phyloP scores from a whole-genome alignment of 2,888 invertebrate genomes.

The Lasioglossum villosulum region DNA sequence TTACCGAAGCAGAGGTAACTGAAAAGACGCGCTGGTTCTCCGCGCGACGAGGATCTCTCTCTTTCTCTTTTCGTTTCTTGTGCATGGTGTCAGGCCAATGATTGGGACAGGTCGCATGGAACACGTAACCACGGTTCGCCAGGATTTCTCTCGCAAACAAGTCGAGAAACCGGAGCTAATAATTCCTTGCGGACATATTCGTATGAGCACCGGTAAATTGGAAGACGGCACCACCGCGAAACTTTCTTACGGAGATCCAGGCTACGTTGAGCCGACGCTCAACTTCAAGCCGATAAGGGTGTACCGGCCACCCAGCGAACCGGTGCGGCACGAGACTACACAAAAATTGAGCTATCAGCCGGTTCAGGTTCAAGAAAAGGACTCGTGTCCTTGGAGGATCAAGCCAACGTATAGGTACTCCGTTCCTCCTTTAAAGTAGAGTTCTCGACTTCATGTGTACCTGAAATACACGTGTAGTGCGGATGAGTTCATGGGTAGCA shows the following conservation, averaged over 20 bases:
- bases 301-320: constrained; percentile 76
- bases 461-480: no score
- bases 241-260: constrained; percentile 79
- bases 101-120: constrained; percentile 78
- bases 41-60: not conserved
- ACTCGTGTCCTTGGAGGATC: constrained; percentile 80
- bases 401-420: constrained; percentile 77
- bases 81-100: constrained; percentile 61
- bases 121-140: constrained; percentile 78
- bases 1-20: constrained; percentile 76
- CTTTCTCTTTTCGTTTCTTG: not conserved
- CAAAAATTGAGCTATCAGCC: constrained; percentile 82
- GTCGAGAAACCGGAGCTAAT: constrained; percentile 75
- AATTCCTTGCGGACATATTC: constrained; percentile 78
- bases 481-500: no score
- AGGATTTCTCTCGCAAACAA: constrained; percentile 77
- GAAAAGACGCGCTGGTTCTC: not conserved
- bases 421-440: no score
- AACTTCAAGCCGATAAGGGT: constrained; percentile 79
- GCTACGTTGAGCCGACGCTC: constrained; percentile 70
- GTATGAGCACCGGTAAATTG: constrained; percentile 72
- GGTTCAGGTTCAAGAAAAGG: constrained; percentile 73
- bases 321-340: constrained; percentile 78
- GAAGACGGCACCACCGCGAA: constrained; percentile 76
- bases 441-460: no score